Conservation (phyloP, 2,888 invertebrate species). For the Lepidonotus clava region DNA sequence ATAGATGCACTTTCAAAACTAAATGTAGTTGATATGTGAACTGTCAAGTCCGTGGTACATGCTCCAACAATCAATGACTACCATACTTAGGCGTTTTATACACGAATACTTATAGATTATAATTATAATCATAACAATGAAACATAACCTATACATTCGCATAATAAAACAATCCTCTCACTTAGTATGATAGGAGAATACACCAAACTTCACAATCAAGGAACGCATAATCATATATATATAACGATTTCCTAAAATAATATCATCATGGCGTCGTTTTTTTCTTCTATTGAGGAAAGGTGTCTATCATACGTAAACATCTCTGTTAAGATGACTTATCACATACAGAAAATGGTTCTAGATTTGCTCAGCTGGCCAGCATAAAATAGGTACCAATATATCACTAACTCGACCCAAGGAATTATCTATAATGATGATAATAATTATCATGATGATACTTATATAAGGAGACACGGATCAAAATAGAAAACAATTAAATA, state of each 20-base stretch:
- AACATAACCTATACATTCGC: conserved; percentile 6
- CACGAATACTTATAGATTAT: background rate
- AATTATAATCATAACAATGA: background rate
- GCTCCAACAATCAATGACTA: background rate
- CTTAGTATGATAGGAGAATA: background rate
- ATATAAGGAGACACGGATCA: background rate
- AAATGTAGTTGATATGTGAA: background rate
- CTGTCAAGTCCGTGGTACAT: background rate
- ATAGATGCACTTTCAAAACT: background rate
- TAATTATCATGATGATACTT: background rate
- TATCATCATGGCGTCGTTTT: background rate
- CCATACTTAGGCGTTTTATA: background rate
- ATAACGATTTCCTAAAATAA: conserved; percentile 1
- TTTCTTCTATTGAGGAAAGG: background rate
- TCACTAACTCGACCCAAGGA: too few relatives aligned
- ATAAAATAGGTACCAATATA: background rate
- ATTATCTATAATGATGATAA: background rate
- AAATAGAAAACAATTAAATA: too few relatives aligned
- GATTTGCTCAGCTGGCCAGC: background rate
- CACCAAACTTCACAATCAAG: background rate
- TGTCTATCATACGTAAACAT: background rate
- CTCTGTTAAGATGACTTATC: background rate
- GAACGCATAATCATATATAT: background rate
- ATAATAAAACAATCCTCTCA: background rate
- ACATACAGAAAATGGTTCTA: background rate